Conservation (phyloP, 92 coral and sea anemone species). For the Palythoa caribaeorum region DNA sequence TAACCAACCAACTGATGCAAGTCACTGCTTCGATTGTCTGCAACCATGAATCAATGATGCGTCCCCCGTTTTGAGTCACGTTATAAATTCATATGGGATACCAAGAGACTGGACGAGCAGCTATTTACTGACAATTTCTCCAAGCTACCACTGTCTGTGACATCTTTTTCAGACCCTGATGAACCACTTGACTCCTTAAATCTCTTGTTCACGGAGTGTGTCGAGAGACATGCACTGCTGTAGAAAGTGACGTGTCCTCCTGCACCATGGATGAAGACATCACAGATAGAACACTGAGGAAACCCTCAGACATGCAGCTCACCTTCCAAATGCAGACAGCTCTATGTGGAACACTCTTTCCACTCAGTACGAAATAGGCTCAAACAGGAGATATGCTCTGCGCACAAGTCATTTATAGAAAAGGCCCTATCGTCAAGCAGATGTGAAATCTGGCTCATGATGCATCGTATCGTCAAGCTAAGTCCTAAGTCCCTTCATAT, state of each 20-base stretch:
- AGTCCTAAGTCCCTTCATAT: no score
- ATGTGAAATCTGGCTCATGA: slow-evolving; percentile 53
- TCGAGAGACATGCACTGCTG: slow-evolving; percentile 57
- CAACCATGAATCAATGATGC: slow-evolving; percentile 63
- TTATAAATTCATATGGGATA: slow-evolving; percentile 53
- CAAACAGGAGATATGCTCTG: slow-evolving; percentile 45
- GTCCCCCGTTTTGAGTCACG: slow-evolving; percentile 55
- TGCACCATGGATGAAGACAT: slow-evolving; percentile 70
- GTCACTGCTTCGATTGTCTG: slow-evolving; percentile 52
- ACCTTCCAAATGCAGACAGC: slow-evolving; percentile 36
- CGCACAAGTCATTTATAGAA: no score
- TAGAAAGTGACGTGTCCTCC: slow-evolving; percentile 67
- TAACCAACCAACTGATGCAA: slow-evolving; percentile 50
- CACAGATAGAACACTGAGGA: slow-evolving; percentile 45
- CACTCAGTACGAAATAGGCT: slow-evolving; percentile 58
- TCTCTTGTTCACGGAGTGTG: slow-evolving; percentile 31
- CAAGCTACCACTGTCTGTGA: slow-evolving; percentile 56
- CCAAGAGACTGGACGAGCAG: slow-evolving; percentile 51
- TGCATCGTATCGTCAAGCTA: slow-evolving; percentile 33
- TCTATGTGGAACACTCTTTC: no score
- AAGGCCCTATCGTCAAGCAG: not conserved
- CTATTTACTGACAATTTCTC: slow-evolving; percentile 65
- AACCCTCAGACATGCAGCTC: slow-evolving; percentile 51
- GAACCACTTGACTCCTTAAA: slow-evolving; percentile 59
- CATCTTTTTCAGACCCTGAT: slow-evolving; percentile 56